phyloP scores from a whole-genome alignment of 2,113 vertebrate genomes.

The Nothocercus nigrocapillus region DNA sequence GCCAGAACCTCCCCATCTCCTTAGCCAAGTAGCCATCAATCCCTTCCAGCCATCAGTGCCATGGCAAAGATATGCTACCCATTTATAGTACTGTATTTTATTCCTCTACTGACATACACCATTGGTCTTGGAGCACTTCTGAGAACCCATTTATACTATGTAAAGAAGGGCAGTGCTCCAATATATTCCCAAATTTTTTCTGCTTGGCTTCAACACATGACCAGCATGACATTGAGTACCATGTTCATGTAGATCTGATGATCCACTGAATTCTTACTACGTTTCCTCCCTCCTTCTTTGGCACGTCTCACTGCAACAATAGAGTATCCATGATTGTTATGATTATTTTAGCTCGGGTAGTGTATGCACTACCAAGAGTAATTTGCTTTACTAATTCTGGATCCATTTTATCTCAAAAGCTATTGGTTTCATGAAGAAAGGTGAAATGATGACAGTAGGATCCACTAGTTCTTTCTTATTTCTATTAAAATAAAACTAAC shows the following conservation, averaged over 20 bases:
- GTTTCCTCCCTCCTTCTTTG: neutral
- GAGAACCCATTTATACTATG: neutral
- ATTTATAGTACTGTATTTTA: neutral
- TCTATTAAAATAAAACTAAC: neutral
- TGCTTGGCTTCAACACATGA: neutral
- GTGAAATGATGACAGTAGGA: neutral
- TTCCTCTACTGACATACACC: neutral
- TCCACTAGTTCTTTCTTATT: neutral
- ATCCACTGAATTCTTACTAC: neutral
- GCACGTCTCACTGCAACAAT: neutral
- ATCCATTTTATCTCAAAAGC: neutral
- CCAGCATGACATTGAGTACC: neutral
- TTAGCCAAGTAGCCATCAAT: neutral
- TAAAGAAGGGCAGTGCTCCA: neutral
- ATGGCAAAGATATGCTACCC: neutral
- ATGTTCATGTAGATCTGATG: accelerated
- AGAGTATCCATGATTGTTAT: neutral
- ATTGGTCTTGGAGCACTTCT: neutral
- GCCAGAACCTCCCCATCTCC: neutral
- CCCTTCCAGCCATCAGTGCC: neutral
- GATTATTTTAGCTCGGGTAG: neutral
- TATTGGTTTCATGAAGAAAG: neutral
- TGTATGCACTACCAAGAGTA: neutral
- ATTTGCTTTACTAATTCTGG: neutral
- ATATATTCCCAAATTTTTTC: neutral